Evolutionary conservation across 2,888 invertebrate species (phyloP), one percentile per base, ranked within the genome.

Genomic region (Euplagia quadripunctaria): DNA sequence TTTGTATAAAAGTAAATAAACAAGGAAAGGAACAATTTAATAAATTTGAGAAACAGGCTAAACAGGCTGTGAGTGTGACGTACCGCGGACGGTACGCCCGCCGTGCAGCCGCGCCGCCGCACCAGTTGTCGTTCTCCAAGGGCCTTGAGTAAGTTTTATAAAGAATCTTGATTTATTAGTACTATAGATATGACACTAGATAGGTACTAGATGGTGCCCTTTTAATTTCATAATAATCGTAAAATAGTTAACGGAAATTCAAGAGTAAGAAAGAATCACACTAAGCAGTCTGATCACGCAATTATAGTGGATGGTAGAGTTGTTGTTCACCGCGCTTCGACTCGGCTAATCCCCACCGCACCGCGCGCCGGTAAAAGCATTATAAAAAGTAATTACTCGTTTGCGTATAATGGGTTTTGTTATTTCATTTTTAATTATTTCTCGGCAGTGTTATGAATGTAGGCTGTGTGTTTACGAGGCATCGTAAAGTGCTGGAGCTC

Each of bases 361-460:
- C 31, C 61, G 6, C 14, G 14, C 6, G 31, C 65, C 67, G 68
- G 31, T 46, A 17, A 64, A 68, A 41, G 63, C 42, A 71, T 78
- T 75, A 71, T 66, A 75, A 78, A 77, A 75, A 75, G 73, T 75
- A 78, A 78, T 80, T 72, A 80, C 75, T 79, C 73, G 80, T 78
- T 75, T 76, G 72, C 65, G 12, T 75, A 64, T 78, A 76, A 80
- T 80, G 73, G 77, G 70, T 72, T 74, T 80, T 77, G 74, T 73
- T 73, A 75, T 77, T 78, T 75, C 63, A 74, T 70, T 79, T 77
- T 76, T 74, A 79, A 79, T 79, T 77, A 76, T 79, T 76, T 78
- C 72, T 74, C 16, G 42, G 69, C 70, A n/a, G 41, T 63, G 51
- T 73, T 71, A 72, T 71, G 61, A 77, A 66, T 68, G 43, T 70